Evolutionary conservation across 53 echinoderm and acorn worm genomes (phyloP), one percentile per base, ranked within the genome.

Genomic region (Antedon mediterranea): DNA sequence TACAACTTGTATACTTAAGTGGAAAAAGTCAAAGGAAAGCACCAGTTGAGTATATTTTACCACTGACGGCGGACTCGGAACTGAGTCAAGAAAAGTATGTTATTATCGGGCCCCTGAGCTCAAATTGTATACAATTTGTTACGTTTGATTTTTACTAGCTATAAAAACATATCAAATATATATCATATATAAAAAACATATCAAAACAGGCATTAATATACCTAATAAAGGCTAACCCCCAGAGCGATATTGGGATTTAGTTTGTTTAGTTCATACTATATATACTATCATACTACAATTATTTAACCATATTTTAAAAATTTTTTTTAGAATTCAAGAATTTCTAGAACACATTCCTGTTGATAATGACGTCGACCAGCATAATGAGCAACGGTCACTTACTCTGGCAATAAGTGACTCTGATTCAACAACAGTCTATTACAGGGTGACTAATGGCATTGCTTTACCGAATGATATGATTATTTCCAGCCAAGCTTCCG

Each of bases 371-470:
- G 14, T 15, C 20, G 23, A 23, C 57, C 57, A 57, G 1, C 9
- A 26, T 57, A 18, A 57, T 57, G 57, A 57, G 15, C 57, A 18
- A 26, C 11, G 26, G 26, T 57, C 85, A 13, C 30, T 97, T 15
- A 87, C 84, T 27, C 85, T 97, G 43, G 97, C 97, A 44, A 85
- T 97, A 28, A 80, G 84, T 11, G 91, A 97, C 20, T 75, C 97
- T 4, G 97, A 92, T 75, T 97, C 97, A 20, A 92, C 91, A 34
- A 88, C 92, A 23, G 92, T 97, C 23, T 97, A 92, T 75, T 97
- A 97, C 74, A 84, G 79, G 28, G 92, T 97, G 34, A 81, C 82
- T 34, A 79, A 87, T 15, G 89, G 88, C 43, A 84, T 97, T 29
- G 85, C 89, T 8, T 73, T 88, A 1, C 97, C 97, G 0, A 81